Conservation (phyloP, 2,888 invertebrate species). For the Lasius platythorax region DNA sequence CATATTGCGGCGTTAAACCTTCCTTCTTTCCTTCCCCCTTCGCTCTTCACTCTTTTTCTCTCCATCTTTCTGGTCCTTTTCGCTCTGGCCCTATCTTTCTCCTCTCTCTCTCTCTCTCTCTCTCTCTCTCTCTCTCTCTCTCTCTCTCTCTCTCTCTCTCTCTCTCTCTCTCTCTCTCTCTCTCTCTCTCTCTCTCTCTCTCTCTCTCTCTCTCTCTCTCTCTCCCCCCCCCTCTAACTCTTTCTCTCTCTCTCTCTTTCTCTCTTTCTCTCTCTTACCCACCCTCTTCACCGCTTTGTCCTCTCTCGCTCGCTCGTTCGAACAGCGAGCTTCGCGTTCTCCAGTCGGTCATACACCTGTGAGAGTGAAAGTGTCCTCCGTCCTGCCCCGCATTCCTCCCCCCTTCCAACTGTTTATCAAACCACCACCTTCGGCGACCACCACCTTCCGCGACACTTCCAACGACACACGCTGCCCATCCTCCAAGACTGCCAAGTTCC, state of each 20-base stretch:
- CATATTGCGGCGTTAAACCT: slow-evolving; percentile 75
- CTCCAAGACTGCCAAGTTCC: slow-evolving; percentile 20
- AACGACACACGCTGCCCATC: slow-evolving; percentile 42
- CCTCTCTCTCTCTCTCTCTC: slow-evolving; percentile 11
- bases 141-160: slow-evolving; percentile 31
- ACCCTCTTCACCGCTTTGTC: slow-evolving; percentile 18
- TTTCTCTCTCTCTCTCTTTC: no score
- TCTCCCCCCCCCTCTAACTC: no score
- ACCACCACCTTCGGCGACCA: slow-evolving; percentile 27
- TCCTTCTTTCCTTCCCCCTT: slow-evolving; percentile 35
- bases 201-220: slow-evolving; percentile 31
- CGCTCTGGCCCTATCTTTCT: background rate
- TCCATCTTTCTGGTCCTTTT: slow-evolving; percentile 6
- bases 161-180: slow-evolving; percentile 3
- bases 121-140: slow-evolving; percentile 20
- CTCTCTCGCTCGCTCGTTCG: slow-evolving; percentile 44
- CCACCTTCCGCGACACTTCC: slow-evolving; percentile 39
- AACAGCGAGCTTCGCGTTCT: slow-evolving; percentile 67
- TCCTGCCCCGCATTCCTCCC: slow-evolving; percentile 52
- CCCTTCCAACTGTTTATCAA: slow-evolving; percentile 27
- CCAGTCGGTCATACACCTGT: slow-evolving; percentile 85
- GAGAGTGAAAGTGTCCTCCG: slow-evolving; percentile 85
- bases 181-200: slow-evolving; percentile 27
- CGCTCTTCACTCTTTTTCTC: slow-evolving; percentile 3
- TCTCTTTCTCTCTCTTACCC: background rate